Evolutionary conservation across 2,888 invertebrate genomes (phyloP).

Genomic region (Tetropium fuscum): DNA sequence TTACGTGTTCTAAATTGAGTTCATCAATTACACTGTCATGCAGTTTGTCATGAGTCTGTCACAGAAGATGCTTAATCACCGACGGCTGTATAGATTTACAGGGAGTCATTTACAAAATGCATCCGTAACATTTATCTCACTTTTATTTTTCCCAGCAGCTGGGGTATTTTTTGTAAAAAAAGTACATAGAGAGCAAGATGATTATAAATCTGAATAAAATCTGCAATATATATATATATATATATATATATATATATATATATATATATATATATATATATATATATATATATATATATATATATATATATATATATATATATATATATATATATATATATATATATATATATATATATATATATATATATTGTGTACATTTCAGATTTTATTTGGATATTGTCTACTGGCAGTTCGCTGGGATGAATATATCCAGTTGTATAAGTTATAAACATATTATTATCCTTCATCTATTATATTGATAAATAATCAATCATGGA

Average conservation of each 20-base stretch:
- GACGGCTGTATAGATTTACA: constrained; percentile 25
- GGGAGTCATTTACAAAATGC: constrained; percentile 15
- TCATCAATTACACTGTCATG: constrained; percentile 49
- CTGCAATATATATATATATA: neutral
- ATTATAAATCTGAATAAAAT: neutral
- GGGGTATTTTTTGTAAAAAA: constrained; percentile 14
- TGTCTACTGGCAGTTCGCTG: too few species aligned
- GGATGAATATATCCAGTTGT: too few species aligned
- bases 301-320: too few species aligned
- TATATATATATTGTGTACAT: too few species aligned
- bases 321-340: too few species aligned
- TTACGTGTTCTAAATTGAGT: constrained; percentile 48
- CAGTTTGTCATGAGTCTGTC: constrained; percentile 46
- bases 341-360: too few species aligned
- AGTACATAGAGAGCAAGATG: neutral
- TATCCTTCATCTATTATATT: too few species aligned
- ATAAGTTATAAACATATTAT: too few species aligned
- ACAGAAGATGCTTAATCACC: constrained; percentile 38
- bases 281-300: too few species aligned
- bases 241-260: too few species aligned
- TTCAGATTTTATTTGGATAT: too few species aligned
- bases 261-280: too few species aligned
- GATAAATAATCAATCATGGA: constrained; percentile 11
- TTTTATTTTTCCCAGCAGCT: neutral
- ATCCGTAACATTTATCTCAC: constrained; percentile 21